Evolutionary conservation across 2,888 invertebrate genomes (phyloP), one percentile per base, ranked within the genome.

Genomic region (Rhabditophanes sp.): DNA sequence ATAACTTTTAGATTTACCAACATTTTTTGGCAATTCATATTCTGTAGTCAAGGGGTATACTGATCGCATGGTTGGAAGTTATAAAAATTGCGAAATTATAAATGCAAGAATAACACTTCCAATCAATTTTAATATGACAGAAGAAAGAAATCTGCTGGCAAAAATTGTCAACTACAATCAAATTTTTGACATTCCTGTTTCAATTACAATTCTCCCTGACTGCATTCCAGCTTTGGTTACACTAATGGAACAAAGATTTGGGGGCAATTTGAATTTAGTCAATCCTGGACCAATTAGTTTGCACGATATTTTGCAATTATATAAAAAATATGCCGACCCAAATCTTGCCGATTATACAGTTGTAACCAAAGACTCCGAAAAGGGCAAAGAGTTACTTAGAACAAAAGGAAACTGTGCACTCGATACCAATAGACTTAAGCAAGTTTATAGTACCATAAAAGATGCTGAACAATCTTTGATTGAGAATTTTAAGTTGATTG

Each of bases 1-100:
- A 6, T 12, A 14, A 4, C 12, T 45, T 54, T 24, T 24, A 52
- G 59, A 61, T 23, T 38, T 48, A 25, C 58, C 61, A 1, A 45
- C 56, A 17, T 61, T 60, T 42, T 61, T 61, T 30, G 61, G 61
- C 19, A 57, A 56, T 20, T 55, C 60, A 12, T 61, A 61, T 33
- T 61, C 61, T 8, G 58, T 61, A 8, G 58, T 56, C 11, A 61
- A 61, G 36, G 61, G 61, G 6, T 54, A 51, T 33, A 61, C 61
- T 5, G 61, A 61, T 36, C 41, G 54, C 4, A 51, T 48, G 50
- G 24, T 52, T 15, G 35, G 38, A 26, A 29, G 25, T 2, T 24
- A 40, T 7, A 35, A 30, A 4, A 37, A 20, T 15, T 48, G 46
- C 41, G 60, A 61, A 29, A 44, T 42, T 22, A 42, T 61, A 33